Percentiles rank a stretch among this genome's conserved stretches.
phyloP scores from a whole-genome alignment of 1,140 invertebrate species.

The Drosophila tani region DNA sequence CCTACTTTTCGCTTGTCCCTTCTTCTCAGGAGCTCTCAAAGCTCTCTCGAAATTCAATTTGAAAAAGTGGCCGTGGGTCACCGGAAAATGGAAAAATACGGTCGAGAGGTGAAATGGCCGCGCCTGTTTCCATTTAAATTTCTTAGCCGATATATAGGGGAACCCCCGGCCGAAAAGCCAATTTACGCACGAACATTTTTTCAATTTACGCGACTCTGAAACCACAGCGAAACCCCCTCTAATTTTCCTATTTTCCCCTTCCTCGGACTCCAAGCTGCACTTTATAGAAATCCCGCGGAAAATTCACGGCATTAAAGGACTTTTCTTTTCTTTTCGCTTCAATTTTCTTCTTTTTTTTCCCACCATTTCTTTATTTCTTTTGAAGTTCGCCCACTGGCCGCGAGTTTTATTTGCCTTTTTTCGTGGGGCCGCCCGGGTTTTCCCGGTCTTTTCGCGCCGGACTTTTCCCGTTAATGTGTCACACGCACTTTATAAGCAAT shows the following conservation, averaged over 20 bases:
- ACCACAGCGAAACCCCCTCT: slow-evolving; percentile 57
- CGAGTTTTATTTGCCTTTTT: slow-evolving; percentile 76
- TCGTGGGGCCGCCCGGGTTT: slow-evolving; percentile 48
- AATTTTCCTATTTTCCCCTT: slow-evolving; percentile 17
- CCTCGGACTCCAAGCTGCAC: slow-evolving; percentile 43
- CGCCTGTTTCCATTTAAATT: slow-evolving; percentile 59
- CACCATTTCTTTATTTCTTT: slow-evolving; percentile 75
- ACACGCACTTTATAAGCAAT: slow-evolving; percentile 83
- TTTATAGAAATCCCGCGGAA: slow-evolving; percentile 79
- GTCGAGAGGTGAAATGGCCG: slow-evolving; percentile 60
- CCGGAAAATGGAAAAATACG: slow-evolving; percentile 29
- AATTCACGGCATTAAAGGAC: slow-evolving; percentile 82
- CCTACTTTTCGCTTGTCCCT: slow-evolving; percentile 30
- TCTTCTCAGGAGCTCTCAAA: slow-evolving; percentile 33
- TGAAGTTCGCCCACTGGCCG: slow-evolving; percentile 72
- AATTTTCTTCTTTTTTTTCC: slow-evolving; percentile 8
- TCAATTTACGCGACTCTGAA: slow-evolving; percentile 68
- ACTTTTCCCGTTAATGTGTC: slow-evolving; percentile 78
- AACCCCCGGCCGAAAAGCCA: slow-evolving; percentile 57
- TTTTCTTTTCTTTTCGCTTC: slow-evolving; percentile 49
- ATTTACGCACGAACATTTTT: slow-evolving; percentile 82
- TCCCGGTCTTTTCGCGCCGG: slow-evolving; percentile 43
- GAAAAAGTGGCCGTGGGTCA: slow-evolving; percentile 65
- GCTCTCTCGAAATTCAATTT: slow-evolving; percentile 72
- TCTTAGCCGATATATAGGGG: slow-evolving; percentile 44